phyloP scores from a whole-genome alignment of 1,140 invertebrate species.

The Drosophila fuyamai region DNA sequence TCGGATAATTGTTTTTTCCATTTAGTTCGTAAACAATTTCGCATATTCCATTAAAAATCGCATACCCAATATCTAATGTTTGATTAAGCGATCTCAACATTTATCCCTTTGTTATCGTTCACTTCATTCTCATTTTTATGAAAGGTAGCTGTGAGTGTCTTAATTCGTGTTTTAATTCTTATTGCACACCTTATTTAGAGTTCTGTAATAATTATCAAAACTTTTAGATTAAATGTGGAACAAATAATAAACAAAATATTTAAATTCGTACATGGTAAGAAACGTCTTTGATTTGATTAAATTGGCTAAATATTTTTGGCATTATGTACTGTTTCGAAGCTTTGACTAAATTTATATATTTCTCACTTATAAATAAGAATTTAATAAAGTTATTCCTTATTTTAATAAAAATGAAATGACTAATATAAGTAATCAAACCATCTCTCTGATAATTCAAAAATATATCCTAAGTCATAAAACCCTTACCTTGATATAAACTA shows the following conservation, averaged over 20 bases:
- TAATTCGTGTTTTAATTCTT: slow-evolving; percentile 51
- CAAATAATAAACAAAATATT: slow-evolving; percentile 39
- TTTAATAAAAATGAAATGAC: no score
- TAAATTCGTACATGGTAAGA: slow-evolving; percentile 2
- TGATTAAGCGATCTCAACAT: slow-evolving; percentile 68
- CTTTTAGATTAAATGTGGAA: slow-evolving; percentile 23
- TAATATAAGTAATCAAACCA: no score
- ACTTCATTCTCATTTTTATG: slow-evolving; percentile 26
- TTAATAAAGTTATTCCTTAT: no score
- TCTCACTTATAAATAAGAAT: no score
- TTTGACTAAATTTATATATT: no score
- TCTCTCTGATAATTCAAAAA: no score
- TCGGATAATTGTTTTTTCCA: slow-evolving; percentile 39
- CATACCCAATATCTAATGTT: slow-evolving; percentile 38
- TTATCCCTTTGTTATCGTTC: slow-evolving; percentile 53
- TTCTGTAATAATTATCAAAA: slow-evolving; percentile 30
- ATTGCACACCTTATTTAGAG: slow-evolving; percentile 58
- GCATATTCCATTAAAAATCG: slow-evolving; percentile 41
- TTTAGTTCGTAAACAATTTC: slow-evolving; percentile 37
- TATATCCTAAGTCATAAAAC: no score
- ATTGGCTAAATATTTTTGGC: no score
- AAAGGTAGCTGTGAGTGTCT: slow-evolving; percentile 52
- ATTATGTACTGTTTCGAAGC: no score
- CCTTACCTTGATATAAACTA: no score
- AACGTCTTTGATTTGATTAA: no score